Evolutionary conservation across 2,113 vertebrate species (phyloP).

Genomic region (Thunnus thynnus): DNA sequence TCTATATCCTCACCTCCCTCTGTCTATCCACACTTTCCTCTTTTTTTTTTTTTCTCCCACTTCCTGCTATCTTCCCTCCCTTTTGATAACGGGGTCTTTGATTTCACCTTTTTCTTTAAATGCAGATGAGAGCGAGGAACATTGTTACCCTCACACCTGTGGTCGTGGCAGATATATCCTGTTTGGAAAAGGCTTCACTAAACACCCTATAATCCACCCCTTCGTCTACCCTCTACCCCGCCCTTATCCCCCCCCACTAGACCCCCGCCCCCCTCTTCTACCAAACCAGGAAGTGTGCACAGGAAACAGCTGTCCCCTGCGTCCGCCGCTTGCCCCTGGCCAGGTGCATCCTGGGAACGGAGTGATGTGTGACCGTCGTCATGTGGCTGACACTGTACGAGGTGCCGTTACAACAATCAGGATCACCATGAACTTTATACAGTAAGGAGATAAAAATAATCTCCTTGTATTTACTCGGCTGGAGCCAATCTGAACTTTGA

Average conservation of each 20-base stretch:
- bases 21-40: background rate
- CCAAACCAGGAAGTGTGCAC: slow-evolving; percentile 82
- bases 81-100: slow-evolving; percentile 21
- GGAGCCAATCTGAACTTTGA: background rate
- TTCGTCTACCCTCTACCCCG: background rate
- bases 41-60: background rate
- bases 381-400: slow-evolving; percentile 56
- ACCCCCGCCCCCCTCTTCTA: background rate
- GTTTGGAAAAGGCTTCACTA: slow-evolving; percentile 77
- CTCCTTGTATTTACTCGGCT: background rate
- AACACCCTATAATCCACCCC: slow-evolving; percentile 22
- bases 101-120: slow-evolving; percentile 39
- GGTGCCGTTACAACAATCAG: slow-evolving; percentile 63
- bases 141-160: slow-evolving; percentile 75
- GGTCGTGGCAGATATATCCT: slow-evolving; percentile 74
- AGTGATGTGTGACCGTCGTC: slow-evolving; percentile 71
- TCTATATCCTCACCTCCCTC: background rate
- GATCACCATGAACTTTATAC: slow-evolving; percentile 58
- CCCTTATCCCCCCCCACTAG: background rate
- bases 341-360: slow-evolving; percentile 90
- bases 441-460: slow-evolving; percentile 26
- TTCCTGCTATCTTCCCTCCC: background rate
- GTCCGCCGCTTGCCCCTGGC: slow-evolving; percentile 77
- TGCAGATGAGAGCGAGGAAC: slow-evolving; percentile 31
- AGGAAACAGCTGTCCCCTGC: slow-evolving; percentile 88